Percentiles rank a stretch among this genome's conserved stretches.
Evolutionary conservation across 2,888 invertebrate genomes (phyloP).

Genomic region (Drosophila mettleri): DNA sequence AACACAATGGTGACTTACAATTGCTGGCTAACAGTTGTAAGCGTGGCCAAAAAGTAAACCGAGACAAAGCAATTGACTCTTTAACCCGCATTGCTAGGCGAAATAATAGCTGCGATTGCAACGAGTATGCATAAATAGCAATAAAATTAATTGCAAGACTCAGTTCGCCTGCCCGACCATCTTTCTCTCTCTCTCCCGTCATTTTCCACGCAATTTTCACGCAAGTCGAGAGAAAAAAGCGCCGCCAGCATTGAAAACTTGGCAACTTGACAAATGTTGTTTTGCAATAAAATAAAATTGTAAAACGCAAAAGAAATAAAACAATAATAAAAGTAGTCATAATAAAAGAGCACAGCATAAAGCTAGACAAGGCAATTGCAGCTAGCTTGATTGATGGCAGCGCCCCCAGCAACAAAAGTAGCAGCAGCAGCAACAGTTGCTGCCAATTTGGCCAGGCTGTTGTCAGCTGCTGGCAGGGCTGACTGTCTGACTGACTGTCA

Average conservation of each 20-base stretch:
- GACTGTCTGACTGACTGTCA: conserved; percentile 37
- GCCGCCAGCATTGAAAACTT: conserved; percentile 50
- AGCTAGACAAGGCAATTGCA: conserved; percentile 47
- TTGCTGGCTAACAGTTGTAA: conserved; percentile 29
- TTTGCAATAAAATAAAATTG: conserved; percentile 25
- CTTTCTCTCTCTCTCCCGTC: conserved; percentile 29
- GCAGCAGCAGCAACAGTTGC: conserved; percentile 35
- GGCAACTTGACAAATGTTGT: conserved; percentile 62
- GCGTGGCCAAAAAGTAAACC: conserved; percentile 63
- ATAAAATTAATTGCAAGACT: conserved; percentile 71
- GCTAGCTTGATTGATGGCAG: conserved; percentile 65
- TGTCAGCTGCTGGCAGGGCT: conserved; percentile 31
- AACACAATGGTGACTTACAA: conserved; percentile 1
- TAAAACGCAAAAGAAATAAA: conserved; percentile 21
- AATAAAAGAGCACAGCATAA: conserved; percentile 64
- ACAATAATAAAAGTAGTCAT: conserved; percentile 48
- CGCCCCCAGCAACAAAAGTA: conserved; percentile 53
- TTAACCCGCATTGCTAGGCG: conserved; percentile 63
- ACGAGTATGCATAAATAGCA: conserved; percentile 61
- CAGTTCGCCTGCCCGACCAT: conserved; percentile 33
- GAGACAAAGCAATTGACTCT: conserved; percentile 71
- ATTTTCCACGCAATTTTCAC: conserved; percentile 68
- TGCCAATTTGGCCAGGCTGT: conserved; percentile 38
- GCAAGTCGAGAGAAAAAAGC: conserved; percentile 27
- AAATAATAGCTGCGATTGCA: conserved; percentile 43